Conservation (phyloP, 2,113 vertebrate genomes). For the Motacilla alba region DNA sequence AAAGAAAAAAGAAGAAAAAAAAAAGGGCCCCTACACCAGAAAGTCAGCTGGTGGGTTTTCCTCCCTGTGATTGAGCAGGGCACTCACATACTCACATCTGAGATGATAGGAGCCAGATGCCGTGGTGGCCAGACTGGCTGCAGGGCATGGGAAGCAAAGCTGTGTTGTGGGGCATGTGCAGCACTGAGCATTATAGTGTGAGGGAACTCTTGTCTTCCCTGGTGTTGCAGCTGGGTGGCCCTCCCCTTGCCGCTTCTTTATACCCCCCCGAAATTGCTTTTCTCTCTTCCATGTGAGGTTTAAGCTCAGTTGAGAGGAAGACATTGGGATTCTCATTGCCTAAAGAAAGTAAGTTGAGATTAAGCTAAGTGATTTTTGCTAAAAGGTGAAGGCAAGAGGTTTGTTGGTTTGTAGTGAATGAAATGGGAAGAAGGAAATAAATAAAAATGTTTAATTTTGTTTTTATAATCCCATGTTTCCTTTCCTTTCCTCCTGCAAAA, state of each 20-base stretch:
- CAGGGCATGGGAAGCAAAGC: fast-evolving
- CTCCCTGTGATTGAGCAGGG: background rate
- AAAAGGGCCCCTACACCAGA: background rate
- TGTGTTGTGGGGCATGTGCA: background rate
- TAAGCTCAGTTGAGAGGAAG: background rate
- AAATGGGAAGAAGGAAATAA: background rate
- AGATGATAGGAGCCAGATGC: fast-evolving
- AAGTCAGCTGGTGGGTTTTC: background rate
- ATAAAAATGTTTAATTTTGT: background rate
- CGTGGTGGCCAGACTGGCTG: background rate
- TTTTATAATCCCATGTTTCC: background rate
- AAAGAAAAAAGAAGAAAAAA: background rate
- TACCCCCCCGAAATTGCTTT: background rate
- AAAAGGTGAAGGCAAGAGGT: background rate
- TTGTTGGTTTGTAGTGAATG: background rate
- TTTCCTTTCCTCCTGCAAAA: background rate
- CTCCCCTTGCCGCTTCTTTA: background rate
- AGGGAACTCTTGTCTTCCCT: background rate
- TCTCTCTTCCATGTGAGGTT: fast-evolving
- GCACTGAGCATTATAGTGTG: fast-evolving
- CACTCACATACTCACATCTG: fast-evolving
- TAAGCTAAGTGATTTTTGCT: background rate
- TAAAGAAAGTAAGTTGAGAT: background rate
- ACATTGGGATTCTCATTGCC: fast-evolving
- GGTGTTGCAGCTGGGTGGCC: background rate